Evolutionary conservation across 2,888 invertebrate species (phyloP).

Genomic region (Cyaniris semiargus): DNA sequence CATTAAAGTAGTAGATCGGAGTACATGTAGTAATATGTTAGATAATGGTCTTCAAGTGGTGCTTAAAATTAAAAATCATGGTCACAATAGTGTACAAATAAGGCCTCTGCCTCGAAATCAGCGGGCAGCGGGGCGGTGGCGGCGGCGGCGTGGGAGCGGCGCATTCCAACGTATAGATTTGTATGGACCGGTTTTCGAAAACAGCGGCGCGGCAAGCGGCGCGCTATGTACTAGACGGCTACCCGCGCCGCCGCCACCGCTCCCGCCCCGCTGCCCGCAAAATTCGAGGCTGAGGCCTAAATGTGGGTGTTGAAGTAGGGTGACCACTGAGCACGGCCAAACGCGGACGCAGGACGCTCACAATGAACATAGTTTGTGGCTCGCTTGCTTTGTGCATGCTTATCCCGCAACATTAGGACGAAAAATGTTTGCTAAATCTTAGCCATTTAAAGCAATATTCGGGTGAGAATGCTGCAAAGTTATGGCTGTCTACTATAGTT

Average conservation of each 20-base stretch:
- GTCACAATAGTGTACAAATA: neutral
- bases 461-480: neutral
- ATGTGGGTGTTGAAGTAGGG: slow-evolving; percentile 21
- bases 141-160: no score
- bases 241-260: no score
- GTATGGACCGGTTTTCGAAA: no score
- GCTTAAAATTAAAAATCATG: neutral
- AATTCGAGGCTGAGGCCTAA: no score
- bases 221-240: no score
- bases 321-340: slow-evolving; percentile 6
- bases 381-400: neutral
- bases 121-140: no score
- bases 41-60: neutral
- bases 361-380: neutral
- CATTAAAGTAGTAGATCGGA: no score
- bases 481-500: neutral
- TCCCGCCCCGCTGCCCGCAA: no score
- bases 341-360: neutral
- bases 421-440: neutral
- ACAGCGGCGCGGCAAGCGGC: no score
- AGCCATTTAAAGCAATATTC: neutral
- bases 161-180: no score
- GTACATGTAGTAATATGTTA: neutral
- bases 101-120: no score
- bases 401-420: neutral